Evolutionary conservation across 2,888 invertebrate genomes (phyloP), one percentile per base, ranked within the genome.

Genomic region (Nezara viridula): DNA sequence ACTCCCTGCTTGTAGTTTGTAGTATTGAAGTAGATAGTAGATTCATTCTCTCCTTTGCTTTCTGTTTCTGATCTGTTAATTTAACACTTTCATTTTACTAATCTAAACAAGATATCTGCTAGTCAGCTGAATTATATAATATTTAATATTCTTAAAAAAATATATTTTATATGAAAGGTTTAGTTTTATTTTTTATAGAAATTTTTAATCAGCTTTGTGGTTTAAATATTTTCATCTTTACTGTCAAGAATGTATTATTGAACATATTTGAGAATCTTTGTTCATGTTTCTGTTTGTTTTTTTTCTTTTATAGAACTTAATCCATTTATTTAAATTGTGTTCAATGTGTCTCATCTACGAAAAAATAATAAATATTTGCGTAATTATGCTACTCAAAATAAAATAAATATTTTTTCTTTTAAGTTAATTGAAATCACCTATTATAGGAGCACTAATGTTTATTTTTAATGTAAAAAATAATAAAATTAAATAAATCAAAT

Each of bases 1-100:
- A 90, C 73, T 88, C 50, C 89, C 73, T 85, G 89, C 88, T 90
- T 89, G 37, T 85, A 89, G 85, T 66, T 85, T 55, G 85, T 88
- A 50, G 49, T 66, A 66, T 89, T 73, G 60, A 66, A 81, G 81
- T 81, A 81, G 81, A 44, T 47, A 0, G 81, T 81, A 81, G 81
- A 77, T 44, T 81, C 44, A 81, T 81, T 81, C n/a, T 81, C 81
- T 81, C 44, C 81, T 81, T 81, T 86, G 55, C 55, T 50, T 86
- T 50, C 37, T 37, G 7, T 52, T 50, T 52, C 47, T 50, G 3
- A 37, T 47, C 86, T 86, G 37, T 49, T 37, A 37, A 86, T 86
- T 47, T 49, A 86, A 86, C 47, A 12, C 32, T 37, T 86, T n/a
- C 14, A 86, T 27, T 86, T 47, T 24, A 86, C 55, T 86, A 86